Percentiles rank a stretch among this genome's conserved stretches.
Evolutionary conservation across 2,797 vertebrate genomes (phyloP).

Genomic region (Zenarchopterus dispar): DNA sequence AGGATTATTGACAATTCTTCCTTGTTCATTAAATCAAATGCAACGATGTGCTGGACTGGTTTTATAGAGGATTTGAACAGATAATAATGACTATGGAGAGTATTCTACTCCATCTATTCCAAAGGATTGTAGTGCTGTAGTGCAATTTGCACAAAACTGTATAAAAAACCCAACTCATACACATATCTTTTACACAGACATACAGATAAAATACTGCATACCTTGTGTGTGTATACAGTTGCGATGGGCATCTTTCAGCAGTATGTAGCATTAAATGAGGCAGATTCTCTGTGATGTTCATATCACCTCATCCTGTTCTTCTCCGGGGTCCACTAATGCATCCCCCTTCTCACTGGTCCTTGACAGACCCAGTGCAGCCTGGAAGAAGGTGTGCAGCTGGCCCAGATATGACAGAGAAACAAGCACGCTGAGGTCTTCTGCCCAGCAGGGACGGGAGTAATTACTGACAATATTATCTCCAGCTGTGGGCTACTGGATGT

Average conservation of each 20-base stretch:
- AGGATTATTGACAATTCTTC: not conserved
- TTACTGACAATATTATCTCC: conserved; percentile 78
- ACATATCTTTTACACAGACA: conserved; percentile 6
- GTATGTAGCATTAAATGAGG: conserved; percentile 61
- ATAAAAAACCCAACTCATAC: conserved; percentile 30
- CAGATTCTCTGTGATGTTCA: conserved; percentile 64
- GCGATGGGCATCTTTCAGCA: conserved; percentile 49
- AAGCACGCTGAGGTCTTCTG: conserved; percentile 68
- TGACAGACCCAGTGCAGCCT: conserved; percentile 63
- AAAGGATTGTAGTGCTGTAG: conserved; percentile 10
- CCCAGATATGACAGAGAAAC: conserved; percentile 74
- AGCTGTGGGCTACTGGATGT: conserved; percentile 68
- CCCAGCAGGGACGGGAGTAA: conserved; percentile 75
- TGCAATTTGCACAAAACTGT: conserved; percentile 14
- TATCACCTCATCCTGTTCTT: conserved; percentile 72
- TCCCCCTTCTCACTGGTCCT: conserved; percentile 53
- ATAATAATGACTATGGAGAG: conserved; percentile 22
- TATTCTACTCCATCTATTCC: not conserved
- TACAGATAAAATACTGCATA: conserved; percentile 26
- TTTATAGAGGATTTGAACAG: conserved; percentile 29
- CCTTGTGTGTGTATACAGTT: conserved; percentile 56
- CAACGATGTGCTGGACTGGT: conserved; percentile 2
- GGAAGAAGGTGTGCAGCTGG: conserved; percentile 71
- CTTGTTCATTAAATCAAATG: conserved; percentile 18
- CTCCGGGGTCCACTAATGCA: conserved; percentile 71